Base-by-base conservation (phyloP, 2,888 invertebrate species). In the Pseudolycoriella hygida region DNA sequence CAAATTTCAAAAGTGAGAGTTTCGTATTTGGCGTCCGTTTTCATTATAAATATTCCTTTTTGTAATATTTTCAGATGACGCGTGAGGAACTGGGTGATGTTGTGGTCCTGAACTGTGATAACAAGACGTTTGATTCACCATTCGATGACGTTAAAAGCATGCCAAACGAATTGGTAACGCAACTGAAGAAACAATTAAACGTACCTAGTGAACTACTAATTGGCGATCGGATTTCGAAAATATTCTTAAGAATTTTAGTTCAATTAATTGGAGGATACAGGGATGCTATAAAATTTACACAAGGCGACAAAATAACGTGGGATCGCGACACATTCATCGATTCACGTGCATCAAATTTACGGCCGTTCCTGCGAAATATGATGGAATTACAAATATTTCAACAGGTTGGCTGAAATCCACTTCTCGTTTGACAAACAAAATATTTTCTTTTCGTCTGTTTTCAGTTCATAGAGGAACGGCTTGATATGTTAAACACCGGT, bases 191-290 rank as follows among this genome's bases (percentile, higher is more conserved):
- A 51, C 57, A 64, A 49, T 55, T 66, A 43, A 60, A 55, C 45
- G 57, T 61, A 47, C 55, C 61, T 6, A 54, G 85, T 52, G 79
- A 79, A 43, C 68, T n/a, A n/a, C n/a, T n/a, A n/a, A 67, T 88
- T 47, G 94, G 94, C 1, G 96, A 97, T 62, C 85, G 89, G 1
- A 84, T 97, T 4, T 86, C 94, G 3, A 76, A 90, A 57, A 87
- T 93, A 40, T 97, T 97, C 67, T 71, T 97, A 45, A 59, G 61
- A 48, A 86, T 93, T 10, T 70, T 96, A 52, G 96, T 96, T 11
- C 83, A 87, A 62, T 70, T 97, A 46, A 96, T 97, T 55, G 96
- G 96, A 42, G 89, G 90, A 50, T 94, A 93, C 63, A 72, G 89
- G 50, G 92, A 93, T 64, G 93, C 92, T 20, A 74, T 94, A 40